Percentiles rank a stretch among this genome's conserved stretches.
Evolutionary conservation across 2,113 vertebrate genomes (phyloP).

Genomic region (Mirounga angustirostris): DNA sequence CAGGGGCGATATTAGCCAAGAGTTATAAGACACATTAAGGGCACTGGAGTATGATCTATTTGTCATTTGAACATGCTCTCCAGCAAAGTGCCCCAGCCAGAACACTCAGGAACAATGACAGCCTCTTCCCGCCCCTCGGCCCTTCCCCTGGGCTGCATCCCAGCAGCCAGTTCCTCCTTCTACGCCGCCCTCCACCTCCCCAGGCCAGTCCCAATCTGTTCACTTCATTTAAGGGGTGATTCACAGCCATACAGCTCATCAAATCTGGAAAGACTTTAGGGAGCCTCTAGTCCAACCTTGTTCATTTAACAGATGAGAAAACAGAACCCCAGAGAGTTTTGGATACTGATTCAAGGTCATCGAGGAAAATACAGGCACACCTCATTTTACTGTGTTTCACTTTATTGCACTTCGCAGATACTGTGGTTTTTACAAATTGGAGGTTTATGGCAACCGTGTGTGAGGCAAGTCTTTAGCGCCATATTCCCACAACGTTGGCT

Average conservation of each 20-base stretch:
- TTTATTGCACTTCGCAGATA: background rate
- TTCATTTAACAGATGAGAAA: conserved; percentile 55
- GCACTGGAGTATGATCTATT: background rate
- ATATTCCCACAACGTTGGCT: background rate
- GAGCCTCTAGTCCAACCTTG: background rate
- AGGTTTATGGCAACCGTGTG: background rate
- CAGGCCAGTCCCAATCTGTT: background rate
- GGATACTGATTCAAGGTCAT: background rate
- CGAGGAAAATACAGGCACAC: background rate
- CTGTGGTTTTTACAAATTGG: background rate
- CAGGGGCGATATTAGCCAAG: background rate
- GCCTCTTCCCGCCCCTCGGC: background rate
- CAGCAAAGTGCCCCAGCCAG: background rate
- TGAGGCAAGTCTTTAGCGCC: background rate
- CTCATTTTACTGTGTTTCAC: background rate
- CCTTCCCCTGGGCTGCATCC: conserved; percentile 7
- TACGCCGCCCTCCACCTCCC: background rate
- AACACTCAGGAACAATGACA: background rate
- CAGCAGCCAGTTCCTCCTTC: background rate
- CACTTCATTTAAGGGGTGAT: background rate
- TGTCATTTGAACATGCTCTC: background rate
- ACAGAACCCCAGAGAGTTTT: background rate
- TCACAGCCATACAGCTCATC: conserved; percentile 7
- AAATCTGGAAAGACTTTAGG: background rate
- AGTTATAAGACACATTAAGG: conserved; percentile 21